phyloP scores from a whole-genome alignment of 1,140 invertebrate species.

The Coptotermes formosanus region DNA sequence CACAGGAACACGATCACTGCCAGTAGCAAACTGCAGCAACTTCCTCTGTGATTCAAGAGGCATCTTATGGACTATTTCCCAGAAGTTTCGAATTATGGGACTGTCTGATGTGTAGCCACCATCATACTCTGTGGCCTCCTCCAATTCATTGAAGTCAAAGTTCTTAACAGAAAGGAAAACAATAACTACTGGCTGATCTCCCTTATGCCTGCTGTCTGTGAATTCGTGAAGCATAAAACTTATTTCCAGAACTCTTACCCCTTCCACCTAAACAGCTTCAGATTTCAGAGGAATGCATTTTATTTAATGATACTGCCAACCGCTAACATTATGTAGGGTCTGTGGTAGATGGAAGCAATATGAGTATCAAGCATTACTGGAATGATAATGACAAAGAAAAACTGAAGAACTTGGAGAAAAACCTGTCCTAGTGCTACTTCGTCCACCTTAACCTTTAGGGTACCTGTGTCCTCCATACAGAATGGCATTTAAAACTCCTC shows the following conservation, averaged over 20 bases:
- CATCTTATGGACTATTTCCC: conserved; percentile 90
- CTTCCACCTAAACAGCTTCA: too few species aligned
- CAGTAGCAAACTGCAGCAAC: conserved; percentile 89
- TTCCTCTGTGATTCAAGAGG: conserved; percentile 82
- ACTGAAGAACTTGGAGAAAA: too few species aligned
- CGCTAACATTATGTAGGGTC: too few species aligned
- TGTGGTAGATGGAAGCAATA: too few species aligned
- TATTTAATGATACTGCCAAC: too few species aligned
- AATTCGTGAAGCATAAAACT: not conserved
- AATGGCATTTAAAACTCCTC: too few species aligned
- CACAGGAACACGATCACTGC: conserved; percentile 90
- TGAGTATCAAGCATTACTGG: too few species aligned
- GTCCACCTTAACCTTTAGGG: too few species aligned
- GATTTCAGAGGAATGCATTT: too few species aligned
- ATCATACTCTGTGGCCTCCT: conserved; percentile 90
- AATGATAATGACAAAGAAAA: too few species aligned
- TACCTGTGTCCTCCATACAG: too few species aligned
- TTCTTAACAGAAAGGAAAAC: conserved; percentile 51
- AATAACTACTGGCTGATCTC: not conserved
- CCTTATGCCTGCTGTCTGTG: not conserved
- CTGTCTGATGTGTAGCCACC: conserved; percentile 83
- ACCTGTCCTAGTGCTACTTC: too few species aligned
- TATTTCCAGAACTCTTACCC: not conserved
- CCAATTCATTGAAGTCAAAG: conserved; percentile 87
- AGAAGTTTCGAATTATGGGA: conserved; percentile 86